Evolutionary conservation across 2,888 invertebrate genomes (phyloP).

Genomic region (Torymus texanus): DNA sequence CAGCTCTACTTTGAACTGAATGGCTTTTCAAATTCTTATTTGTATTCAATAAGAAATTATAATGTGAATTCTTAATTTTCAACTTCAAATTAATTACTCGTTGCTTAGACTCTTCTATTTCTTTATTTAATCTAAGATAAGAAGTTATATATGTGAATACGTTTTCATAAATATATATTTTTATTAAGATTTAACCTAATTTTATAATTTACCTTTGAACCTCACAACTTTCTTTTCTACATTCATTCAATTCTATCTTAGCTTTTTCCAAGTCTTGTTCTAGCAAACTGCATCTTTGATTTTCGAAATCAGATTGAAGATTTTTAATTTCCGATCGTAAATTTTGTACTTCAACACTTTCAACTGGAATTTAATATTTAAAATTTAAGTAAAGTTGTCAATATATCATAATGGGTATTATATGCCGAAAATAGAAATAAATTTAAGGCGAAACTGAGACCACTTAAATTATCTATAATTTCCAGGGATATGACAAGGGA

Average conservation of each 20-base stretch:
- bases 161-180: conserved; percentile 8
- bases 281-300: conserved; percentile 27
- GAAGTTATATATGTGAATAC: neutral
- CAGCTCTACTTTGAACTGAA: neutral
- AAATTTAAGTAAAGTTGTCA: conserved; percentile 16
- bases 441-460: too few relatives aligned
- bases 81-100: conserved; percentile 14
- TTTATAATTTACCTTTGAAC: conserved; percentile 57
- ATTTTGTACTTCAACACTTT: conserved; percentile 48
- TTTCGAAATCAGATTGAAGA: conserved; percentile 49
- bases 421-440: too few relatives aligned
- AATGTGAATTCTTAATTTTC: conserved; percentile 14
- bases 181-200: conserved; percentile 14
- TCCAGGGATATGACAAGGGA: too few relatives aligned
- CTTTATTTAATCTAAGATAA: conserved; percentile 27
- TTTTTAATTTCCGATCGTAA: conserved; percentile 52
- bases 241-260: conserved; percentile 48
- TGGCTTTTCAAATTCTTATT: neutral
- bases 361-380: conserved; percentile 27
- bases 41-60: neutral
- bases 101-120: conserved; percentile 15
- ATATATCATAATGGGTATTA: too few relatives aligned
- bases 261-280: conserved; percentile 43
- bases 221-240: conserved; percentile 56
- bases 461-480: too few relatives aligned